phyloP scores from a whole-genome alignment of 2,797 vertebrate species.

The Spea hammondii region DNA sequence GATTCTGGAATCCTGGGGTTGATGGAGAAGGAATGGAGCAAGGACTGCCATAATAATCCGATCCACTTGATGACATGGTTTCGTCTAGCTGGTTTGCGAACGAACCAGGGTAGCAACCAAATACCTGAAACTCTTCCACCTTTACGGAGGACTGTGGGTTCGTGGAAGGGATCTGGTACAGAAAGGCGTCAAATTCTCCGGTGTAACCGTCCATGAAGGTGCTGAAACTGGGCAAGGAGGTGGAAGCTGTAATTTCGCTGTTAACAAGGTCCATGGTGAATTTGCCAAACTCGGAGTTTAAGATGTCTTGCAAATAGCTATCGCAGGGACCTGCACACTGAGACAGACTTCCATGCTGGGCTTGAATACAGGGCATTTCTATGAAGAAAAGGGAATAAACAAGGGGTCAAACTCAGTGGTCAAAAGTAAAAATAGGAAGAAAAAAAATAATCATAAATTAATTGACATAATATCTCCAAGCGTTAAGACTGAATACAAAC shows the following conservation, averaged over 20 bases:
- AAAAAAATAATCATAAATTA: no score
- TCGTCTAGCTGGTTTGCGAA: constrained; percentile 80
- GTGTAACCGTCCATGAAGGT: constrained; percentile 81
- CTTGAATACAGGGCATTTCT: constrained; percentile 96
- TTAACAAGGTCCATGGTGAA: constrained; percentile 77
- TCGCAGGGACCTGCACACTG: constrained; percentile 71
- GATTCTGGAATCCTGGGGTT: constrained; percentile 79
- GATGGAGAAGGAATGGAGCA: constrained; percentile 80
- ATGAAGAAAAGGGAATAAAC: constrained; percentile 43
- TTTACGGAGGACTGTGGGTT: constrained; percentile 72
- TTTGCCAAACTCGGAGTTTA: constrained; percentile 78
- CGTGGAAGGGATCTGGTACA: constrained; percentile 81
- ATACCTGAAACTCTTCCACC: constrained; percentile 87
- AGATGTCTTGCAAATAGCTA: constrained; percentile 74
- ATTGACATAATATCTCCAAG: no score
- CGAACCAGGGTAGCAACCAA: constrained; percentile 85
- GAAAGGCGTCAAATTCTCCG: constrained; percentile 84
- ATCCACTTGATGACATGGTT: constrained; percentile 80
- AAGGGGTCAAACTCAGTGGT: neutral
- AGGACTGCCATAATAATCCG: constrained; percentile 87
- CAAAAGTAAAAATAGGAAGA: no score
- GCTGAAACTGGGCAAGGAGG: constrained; percentile 82
- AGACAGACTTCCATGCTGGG: constrained; percentile 79
- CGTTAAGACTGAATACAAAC: no score
- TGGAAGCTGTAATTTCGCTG: constrained; percentile 63